phyloP scores from a whole-genome alignment of 2,113 vertebrate genomes.

The Otus sunia region DNA sequence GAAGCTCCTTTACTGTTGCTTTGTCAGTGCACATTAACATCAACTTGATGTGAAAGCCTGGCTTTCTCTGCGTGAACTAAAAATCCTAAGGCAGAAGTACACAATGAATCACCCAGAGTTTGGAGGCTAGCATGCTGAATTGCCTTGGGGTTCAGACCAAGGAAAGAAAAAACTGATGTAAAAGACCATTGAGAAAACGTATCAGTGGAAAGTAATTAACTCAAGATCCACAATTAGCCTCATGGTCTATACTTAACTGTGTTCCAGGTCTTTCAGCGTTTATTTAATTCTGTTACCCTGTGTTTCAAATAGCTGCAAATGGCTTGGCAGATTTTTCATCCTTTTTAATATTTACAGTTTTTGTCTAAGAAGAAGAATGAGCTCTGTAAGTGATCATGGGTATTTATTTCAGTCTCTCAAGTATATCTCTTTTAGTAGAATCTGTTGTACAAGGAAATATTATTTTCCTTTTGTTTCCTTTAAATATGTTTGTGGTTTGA shows the following conservation, averaged over 20 bases:
- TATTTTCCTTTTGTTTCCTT: constrained; percentile 27
- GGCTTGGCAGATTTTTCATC: constrained; percentile 61
- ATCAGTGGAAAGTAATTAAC: constrained; percentile 78
- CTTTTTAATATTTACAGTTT: constrained; percentile 62
- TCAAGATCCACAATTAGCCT: constrained; percentile 77
- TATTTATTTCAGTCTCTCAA: constrained; percentile 54
- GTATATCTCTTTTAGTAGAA: background rate
- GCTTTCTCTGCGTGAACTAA: constrained; percentile 65
- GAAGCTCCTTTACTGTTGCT: constrained; percentile 72
- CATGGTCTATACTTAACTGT: constrained; percentile 71
- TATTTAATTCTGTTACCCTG: constrained; percentile 69
- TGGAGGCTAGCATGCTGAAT: constrained; percentile 56
- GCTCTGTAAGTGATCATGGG: constrained; percentile 57
- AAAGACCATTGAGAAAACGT: constrained; percentile 69
- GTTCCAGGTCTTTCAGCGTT: constrained; percentile 70
- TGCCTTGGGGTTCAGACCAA: constrained; percentile 67
- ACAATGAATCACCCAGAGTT: constrained; percentile 67
- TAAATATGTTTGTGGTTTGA: constrained; percentile 17
- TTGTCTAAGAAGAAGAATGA: constrained; percentile 52
- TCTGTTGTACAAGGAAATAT: background rate
- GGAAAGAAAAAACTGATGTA: constrained; percentile 70
- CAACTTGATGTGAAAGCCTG: constrained; percentile 64
- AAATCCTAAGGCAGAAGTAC: constrained; percentile 70
- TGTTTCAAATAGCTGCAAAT: constrained; percentile 68
- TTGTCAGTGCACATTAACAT: constrained; percentile 71